These are phyloP conservation scores for Mythimna vitellina DNA, from an alignment of 2,888 invertebrate species.

Conservation along the genomic window DNA sequence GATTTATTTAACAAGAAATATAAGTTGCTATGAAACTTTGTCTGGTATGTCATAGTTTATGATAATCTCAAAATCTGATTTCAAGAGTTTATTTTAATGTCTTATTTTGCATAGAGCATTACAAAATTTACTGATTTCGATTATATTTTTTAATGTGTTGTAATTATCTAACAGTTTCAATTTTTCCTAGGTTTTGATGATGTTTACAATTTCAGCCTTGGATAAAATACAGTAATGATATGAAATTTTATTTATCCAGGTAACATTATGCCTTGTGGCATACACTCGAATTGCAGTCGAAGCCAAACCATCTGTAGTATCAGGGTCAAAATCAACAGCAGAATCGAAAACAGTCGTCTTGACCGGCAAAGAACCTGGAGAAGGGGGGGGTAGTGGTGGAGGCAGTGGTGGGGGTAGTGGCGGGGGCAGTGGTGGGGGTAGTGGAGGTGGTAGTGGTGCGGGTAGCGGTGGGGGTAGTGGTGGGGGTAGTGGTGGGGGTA, in stretches of 20 bases:
- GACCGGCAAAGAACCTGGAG: background rate
- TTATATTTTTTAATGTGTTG: background rate
- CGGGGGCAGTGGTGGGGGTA: too few relatives aligned
- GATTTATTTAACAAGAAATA: too few relatives aligned
- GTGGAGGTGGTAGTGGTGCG: too few relatives aligned
- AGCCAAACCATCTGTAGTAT: background rate
- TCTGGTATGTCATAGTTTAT: too few relatives aligned
- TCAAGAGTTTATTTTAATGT: too few relatives aligned
- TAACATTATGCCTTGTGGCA: slow-evolving; percentile 32
- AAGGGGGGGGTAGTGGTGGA: too few relatives aligned
- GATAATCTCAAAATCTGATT: too few relatives aligned
- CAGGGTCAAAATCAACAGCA: rapidly evolving
- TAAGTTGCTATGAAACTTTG: too few relatives aligned
- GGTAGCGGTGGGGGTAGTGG: too few relatives aligned
- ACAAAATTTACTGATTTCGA: background rate
- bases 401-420: too few relatives aligned
- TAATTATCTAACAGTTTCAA: background rate
- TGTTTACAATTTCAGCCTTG: background rate
- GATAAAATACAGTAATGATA: background rate
- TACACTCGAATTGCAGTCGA: background rate
- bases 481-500: too few relatives aligned
- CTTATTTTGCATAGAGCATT: too few relatives aligned
- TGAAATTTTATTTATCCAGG: slow-evolving; percentile 9
- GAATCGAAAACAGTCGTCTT: rapidly evolving
- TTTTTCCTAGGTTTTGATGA: background rate